Conservation (phyloP, 2,113 vertebrate species). For the Colius striatus region DNA sequence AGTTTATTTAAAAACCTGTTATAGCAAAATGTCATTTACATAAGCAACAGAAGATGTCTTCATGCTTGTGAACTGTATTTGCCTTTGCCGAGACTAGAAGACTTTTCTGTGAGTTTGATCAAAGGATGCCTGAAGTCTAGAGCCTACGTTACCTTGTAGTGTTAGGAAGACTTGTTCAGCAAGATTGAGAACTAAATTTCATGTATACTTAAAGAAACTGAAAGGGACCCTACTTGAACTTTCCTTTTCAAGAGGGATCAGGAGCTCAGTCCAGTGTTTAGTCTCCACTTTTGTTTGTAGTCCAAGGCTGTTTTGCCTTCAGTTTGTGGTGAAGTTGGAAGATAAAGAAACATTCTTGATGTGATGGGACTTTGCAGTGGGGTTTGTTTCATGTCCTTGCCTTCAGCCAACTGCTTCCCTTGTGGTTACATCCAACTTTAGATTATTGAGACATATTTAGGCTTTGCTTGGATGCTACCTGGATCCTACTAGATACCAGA, state of each 20-base stretch:
- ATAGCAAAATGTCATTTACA: conserved; percentile 35
- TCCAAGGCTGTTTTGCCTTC: background rate
- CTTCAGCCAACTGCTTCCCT: background rate
- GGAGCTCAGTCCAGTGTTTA: background rate
- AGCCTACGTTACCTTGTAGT: background rate
- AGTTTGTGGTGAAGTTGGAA: background rate
- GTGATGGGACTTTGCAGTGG: background rate
- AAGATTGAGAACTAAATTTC: background rate
- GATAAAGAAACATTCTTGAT: background rate
- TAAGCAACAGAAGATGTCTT: conserved; percentile 21
- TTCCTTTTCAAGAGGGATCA: background rate
- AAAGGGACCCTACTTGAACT: background rate
- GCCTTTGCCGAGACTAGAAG: background rate
- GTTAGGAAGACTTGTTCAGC: background rate
- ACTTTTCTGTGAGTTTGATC: background rate
- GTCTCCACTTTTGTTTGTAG: background rate
- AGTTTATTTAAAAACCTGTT: conserved; percentile 51
- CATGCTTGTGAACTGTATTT: background rate
- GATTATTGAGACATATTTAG: background rate
- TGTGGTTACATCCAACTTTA: background rate
- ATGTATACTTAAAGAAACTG: background rate
- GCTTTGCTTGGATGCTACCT: background rate
- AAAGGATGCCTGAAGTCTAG: background rate
- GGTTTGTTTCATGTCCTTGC: background rate
- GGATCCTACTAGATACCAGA: background rate